These are phyloP conservation scores for Istiophorus platypterus DNA, from an alignment of 2,113 vertebrate species.

Conservation along the genomic window DNA sequence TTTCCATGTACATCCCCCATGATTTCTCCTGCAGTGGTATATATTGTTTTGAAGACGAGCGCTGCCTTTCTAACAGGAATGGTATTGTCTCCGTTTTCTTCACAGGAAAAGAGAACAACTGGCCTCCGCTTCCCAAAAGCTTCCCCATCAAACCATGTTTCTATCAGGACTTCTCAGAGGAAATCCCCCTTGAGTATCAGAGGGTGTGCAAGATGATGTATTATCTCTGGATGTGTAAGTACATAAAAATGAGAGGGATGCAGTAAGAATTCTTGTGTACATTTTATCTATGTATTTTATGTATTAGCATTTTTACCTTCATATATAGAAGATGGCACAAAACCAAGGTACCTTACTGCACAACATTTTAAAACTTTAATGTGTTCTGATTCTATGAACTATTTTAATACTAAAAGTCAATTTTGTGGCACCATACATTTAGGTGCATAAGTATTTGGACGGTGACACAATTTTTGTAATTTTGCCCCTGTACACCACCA, in stretches of 20 bases:
- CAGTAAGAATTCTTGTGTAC: not conserved
- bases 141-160: slow-evolving; percentile 96
- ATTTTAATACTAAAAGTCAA: not conserved
- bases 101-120: slow-evolving; percentile 93
- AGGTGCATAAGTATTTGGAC: no score
- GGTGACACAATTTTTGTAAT: no score
- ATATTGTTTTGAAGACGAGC: not conserved
- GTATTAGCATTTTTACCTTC: not conserved
- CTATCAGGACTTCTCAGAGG: slow-evolving; percentile 95
- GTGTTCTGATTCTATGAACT: not conserved
- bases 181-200: slow-evolving; percentile 93
- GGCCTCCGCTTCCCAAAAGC: slow-evolving; percentile 91
- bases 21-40: not conserved
- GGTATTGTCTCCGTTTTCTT: slow-evolving; percentile 7
- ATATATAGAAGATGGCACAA: not conserved
- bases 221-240: slow-evolving; percentile 98
- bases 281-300: no score
- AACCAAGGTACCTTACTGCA: not conserved
- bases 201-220: slow-evolving; percentile 96
- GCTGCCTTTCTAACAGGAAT: not conserved
- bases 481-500: no score
- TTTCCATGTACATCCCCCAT: not conserved
- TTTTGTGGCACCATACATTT: no score
- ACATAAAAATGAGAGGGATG: not conserved
- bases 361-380: not conserved